phyloP scores from a whole-genome alignment of 1,140 invertebrate species.

The Achatina immaculata region DNA sequence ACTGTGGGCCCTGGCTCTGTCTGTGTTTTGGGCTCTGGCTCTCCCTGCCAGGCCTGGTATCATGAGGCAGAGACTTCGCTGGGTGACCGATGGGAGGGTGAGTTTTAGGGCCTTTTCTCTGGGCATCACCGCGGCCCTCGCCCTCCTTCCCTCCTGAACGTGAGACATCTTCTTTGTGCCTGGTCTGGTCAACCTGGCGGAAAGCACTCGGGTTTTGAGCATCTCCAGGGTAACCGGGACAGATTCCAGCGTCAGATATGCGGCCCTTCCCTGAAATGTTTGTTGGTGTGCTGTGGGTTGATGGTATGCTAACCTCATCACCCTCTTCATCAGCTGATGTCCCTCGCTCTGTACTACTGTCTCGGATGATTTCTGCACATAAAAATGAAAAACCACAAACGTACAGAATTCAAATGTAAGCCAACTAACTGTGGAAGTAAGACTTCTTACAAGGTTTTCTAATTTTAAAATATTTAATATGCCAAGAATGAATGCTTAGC shows the following conservation, averaged over 20 bases:
- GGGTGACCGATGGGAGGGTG: background rate
- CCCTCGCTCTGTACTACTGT: slow-evolving; percentile 61
- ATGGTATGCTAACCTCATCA: slow-evolving; percentile 28
- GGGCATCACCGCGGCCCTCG: background rate
- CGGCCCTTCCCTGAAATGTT: slow-evolving; percentile 20
- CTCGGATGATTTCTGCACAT: slow-evolving; percentile 84
- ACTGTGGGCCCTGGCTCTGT: background rate
- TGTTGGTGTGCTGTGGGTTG: slow-evolving; percentile 17
- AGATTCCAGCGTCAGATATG: slow-evolving; percentile 12
- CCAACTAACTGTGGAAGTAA: too few species aligned
- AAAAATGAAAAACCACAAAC: slow-evolving; percentile 32
- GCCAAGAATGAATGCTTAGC: too few species aligned
- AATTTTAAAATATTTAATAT: too few species aligned
- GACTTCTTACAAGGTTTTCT: too few species aligned
- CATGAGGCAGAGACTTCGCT: background rate
- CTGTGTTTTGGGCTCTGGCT: slow-evolving; percentile 9
- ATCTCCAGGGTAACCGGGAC: slow-evolving; percentile 4
- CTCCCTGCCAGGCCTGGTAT: background rate
- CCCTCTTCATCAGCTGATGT: slow-evolving; percentile 54
- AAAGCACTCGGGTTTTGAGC: slow-evolving; percentile 29
- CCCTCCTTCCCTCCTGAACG: background rate
- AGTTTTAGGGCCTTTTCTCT: background rate
- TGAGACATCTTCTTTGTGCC: background rate
- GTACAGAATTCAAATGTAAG: too few species aligned
- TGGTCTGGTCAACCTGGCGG: slow-evolving; percentile 28